Evolutionary conservation across 2,113 vertebrate genomes (phyloP).

Genomic region (Lampris megalopsis): DNA sequence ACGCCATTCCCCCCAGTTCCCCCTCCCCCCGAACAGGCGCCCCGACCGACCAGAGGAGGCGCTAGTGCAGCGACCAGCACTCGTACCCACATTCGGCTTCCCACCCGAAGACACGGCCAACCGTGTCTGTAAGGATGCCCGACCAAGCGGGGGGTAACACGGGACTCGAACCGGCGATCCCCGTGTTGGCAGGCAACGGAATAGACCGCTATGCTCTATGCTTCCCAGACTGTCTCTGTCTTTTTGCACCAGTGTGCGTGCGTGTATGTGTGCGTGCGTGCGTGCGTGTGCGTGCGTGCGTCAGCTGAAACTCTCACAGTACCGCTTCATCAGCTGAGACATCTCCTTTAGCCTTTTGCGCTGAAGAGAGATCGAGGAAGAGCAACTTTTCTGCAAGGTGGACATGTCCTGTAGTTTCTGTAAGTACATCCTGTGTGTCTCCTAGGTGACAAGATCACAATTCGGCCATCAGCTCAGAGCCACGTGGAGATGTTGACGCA

Average conservation of each 20-base stretch:
- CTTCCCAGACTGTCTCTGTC: neutral
- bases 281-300: neutral
- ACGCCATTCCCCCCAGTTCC: no score
- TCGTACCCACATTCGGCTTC: no score
- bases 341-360: slow-evolving; percentile 87
- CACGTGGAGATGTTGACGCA: neutral
- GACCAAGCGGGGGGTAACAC: no score
- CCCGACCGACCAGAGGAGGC: no score
- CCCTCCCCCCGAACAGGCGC: no score
- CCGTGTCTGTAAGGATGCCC: no score
- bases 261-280: neutral
- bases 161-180: no score
- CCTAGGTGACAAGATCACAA: slow-evolving; percentile 75
- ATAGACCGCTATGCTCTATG: no score
- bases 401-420: slow-evolving; percentile 92
- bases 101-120: no score
- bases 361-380: slow-evolving; percentile 84
- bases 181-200: no score
- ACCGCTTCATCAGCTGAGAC: slow-evolving; percentile 80
- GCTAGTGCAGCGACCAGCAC: no score
- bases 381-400: slow-evolving; percentile 88
- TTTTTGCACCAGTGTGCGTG: neutral
- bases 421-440: slow-evolving; percentile 89
- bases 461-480: neutral
- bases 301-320: slow-evolving; percentile 55